Percentiles rank a stretch among this genome's conserved stretches.
phyloP scores from a whole-genome alignment of 2,888 invertebrate genomes.

The Meghimatium bilineatum region DNA sequence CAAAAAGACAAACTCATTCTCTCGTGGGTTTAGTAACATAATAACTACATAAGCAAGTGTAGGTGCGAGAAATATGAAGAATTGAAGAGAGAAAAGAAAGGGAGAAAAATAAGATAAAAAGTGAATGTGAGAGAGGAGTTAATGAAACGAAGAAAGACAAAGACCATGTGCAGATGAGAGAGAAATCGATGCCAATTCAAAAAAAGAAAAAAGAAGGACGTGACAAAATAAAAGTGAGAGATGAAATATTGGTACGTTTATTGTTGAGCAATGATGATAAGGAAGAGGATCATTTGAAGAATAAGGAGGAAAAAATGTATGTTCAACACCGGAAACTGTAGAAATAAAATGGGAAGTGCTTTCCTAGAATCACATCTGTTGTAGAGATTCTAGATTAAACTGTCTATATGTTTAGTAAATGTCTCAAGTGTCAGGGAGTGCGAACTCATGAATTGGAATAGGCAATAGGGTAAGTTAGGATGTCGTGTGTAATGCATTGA shows the following conservation, averaged over 20 bases:
- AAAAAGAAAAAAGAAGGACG: no score
- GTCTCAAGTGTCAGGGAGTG: neutral
- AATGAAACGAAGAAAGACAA: no score
- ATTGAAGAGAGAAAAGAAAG: neutral
- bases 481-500: neutral
- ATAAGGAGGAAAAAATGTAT: neutral
- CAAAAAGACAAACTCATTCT: no score
- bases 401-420: constrained; percentile 15
- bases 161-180: no score
- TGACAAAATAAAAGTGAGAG: no score
- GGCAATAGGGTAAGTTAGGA: neutral
- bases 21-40: no score
- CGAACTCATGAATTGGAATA: neutral
- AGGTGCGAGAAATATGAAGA: no score
- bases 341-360: neutral
- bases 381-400: neutral
- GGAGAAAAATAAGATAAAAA: neutral
- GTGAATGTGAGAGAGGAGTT: no score
- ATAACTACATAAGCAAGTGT: no score
- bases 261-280: no score
- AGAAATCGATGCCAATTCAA: no score
- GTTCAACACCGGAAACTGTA: neutral
- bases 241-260: no score
- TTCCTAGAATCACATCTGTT: neutral
- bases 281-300: neutral